Evolutionary conservation across 1,140 invertebrate genomes (phyloP), one percentile per base, ranked within the genome.

Genomic region (Aphis craccivora): DNA sequence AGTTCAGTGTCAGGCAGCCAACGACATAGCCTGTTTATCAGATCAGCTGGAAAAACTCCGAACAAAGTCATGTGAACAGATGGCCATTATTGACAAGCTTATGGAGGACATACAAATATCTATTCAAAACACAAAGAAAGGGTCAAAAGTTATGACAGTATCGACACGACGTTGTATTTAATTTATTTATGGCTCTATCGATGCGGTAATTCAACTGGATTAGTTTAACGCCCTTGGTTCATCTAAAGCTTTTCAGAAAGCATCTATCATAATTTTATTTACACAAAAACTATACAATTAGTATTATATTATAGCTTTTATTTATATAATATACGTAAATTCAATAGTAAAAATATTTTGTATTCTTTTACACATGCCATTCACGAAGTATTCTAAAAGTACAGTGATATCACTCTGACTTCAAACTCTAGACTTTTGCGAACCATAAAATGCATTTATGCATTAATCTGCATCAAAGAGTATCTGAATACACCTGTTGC

Each of bases 81-180:
- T 86, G 48, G 23, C 45, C 25, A 53, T 40, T 37, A 55, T 93
- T 35, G 91, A 93, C 25, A 86, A 55, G 48, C 76, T 93, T 11
- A 93, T 93, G 91, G 91, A 93, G 35, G 84, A 35, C 23, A 93
- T 93, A 93, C 81, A 93, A 7, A 86, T 93, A 35, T 53, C 81
- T 3, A 86, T 93, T 23, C 91, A 86, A 30, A 93, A 55, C 30
- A 0, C 81, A 3, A 93, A 86, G 40, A 35, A 45, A 20, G 90
- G 48, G 48, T 18, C 48, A 35, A 51, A 37, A 35, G 30, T 14
- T 51, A 14, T 30, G 6, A 30, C n/a, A n/a, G 14, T 30, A 1
- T 18, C 43, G 2, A 20, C 11, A 2, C 43, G 84, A 45, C 84
- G 23, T 83, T 83, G 76, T n/a, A 67, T 67, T 67, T 67, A 30